Conservation (phyloP, 2,797 vertebrate species). For the Pangasius krempfi region DNA sequence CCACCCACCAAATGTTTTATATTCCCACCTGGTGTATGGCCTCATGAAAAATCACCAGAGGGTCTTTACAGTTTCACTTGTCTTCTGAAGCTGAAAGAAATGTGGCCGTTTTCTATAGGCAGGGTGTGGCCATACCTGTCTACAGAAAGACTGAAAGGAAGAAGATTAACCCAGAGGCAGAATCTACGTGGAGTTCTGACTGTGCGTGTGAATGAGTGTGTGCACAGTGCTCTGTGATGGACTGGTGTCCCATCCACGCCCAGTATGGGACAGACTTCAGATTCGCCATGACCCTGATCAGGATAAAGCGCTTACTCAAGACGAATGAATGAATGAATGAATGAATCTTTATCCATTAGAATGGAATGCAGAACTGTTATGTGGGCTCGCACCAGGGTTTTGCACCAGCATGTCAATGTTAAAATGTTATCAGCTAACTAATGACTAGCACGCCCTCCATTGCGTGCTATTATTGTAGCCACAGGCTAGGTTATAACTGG, state of each 20-base stretch:
- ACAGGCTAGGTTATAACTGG: neutral
- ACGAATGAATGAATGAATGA: neutral
- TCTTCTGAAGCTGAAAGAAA: slow-evolving; percentile 21
- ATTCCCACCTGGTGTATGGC: slow-evolving; percentile 50
- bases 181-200: neutral
- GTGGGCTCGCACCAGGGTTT: neutral
- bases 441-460: no score
- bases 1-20: slow-evolving; percentile 68
- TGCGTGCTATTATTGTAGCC: neutral
- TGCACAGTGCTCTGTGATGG: neutral
- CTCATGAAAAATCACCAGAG: slow-evolving; percentile 19
- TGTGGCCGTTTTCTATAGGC: neutral
- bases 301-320: neutral
- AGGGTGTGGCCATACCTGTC: slow-evolving; percentile 38
- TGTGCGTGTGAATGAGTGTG: neutral
- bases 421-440: neutral
- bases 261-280: neutral
- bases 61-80: slow-evolving; percentile 27
- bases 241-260: neutral
- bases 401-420: slow-evolving; percentile 1
- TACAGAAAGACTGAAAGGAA: neutral
- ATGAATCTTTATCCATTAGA: neutral
- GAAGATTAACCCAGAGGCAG: neutral
- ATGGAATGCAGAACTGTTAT: neutral
- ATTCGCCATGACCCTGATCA: neutral